Conservation (phyloP, 2,113 vertebrate genomes). For the Pimephales promelas region DNA sequence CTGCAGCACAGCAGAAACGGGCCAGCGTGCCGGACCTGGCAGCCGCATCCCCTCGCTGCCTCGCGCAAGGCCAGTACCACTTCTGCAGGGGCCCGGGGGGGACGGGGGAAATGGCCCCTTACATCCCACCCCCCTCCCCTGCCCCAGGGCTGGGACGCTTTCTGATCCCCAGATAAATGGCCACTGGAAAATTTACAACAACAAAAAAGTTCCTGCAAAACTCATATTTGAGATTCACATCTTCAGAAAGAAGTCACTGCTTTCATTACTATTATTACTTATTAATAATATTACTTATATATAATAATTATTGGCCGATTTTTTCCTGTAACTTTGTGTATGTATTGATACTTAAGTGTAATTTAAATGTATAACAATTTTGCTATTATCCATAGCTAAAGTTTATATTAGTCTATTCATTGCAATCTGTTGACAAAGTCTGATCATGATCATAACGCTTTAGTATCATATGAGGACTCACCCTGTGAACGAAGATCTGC, state of each 20-base stretch:
- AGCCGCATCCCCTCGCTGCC: slow-evolving; percentile 82
- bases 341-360: neutral
- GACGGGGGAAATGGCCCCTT: slow-evolving; percentile 73
- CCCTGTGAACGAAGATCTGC: slow-evolving; percentile 97
- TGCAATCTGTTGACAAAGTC: neutral
- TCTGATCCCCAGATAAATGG: slow-evolving; percentile 96
- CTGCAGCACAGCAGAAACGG: slow-evolving; percentile 89
- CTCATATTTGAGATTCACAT: neutral
- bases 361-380: neutral
- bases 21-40: slow-evolving; percentile 82
- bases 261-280: neutral
- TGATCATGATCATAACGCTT: neutral
- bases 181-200: slow-evolving; percentile 72
- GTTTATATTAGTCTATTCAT: neutral
- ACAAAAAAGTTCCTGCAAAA: neutral
- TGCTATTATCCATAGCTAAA: neutral
- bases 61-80: slow-evolving; percentile 84
- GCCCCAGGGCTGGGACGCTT: slow-evolving; percentile 82
- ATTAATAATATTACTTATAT: neutral
- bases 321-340: neutral
- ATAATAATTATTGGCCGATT: neutral
- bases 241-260: neutral
- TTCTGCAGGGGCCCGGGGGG: slow-evolving; percentile 80
- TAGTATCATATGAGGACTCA: slow-evolving; percentile 57
- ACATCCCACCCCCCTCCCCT: slow-evolving; percentile 78